Evolutionary conservation across 2,888 invertebrate genomes (phyloP), one percentile per base, ranked within the genome.

Genomic region (Leistus spinibarbis): DNA sequence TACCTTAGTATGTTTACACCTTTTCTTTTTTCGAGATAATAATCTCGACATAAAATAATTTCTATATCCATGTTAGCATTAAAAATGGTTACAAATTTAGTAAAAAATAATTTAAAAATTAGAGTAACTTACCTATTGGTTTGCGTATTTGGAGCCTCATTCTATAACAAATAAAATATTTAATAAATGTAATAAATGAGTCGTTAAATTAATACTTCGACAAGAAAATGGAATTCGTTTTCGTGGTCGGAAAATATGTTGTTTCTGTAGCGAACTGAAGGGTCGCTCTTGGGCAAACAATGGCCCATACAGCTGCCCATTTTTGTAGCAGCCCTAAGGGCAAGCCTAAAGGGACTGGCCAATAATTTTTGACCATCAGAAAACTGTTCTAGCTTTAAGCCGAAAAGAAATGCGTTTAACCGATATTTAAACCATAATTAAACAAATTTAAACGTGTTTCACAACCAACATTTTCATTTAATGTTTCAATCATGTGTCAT

Each of bases 301-400:
- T 83, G 86, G 81, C 86, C 85, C 80, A 87, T 84, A 82, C 88
- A 88, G 83, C 85, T 87, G 83, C 88, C 87, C 88, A 88, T 88
- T 77, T 80, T 80, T 79, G 77, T 78, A 77, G 83, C 83, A 84
- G 84, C 79, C 84, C 84, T 78, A 76, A 76, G 79, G 79, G 83
- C 83, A 84, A 84, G 79, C 84, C 84, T 78, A 76, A 76, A 79
- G 79, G 84, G 84, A 84, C 84, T 82, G 84, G 82, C 75, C 78
- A 71, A 62, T 76, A 76, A 79, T 82, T 81, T 82, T 82, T 82
- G 83, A 82, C 85, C 84, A 84, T 84, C 75, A 75, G 75, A 75
- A 67, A 22, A 27, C 53, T 67, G 23, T 67, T 53, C 54, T 68
- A 60, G 24, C 67, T 63, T 63, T 19, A 74, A 67, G 67, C 68